A percentile compares a stretch with the other conserved stretches of the same genome.
These are phyloP conservation scores for Recurvirostra avosetta DNA, from an alignment of 2,113 vertebrate genomes.

Conservation along the genomic window DNA sequence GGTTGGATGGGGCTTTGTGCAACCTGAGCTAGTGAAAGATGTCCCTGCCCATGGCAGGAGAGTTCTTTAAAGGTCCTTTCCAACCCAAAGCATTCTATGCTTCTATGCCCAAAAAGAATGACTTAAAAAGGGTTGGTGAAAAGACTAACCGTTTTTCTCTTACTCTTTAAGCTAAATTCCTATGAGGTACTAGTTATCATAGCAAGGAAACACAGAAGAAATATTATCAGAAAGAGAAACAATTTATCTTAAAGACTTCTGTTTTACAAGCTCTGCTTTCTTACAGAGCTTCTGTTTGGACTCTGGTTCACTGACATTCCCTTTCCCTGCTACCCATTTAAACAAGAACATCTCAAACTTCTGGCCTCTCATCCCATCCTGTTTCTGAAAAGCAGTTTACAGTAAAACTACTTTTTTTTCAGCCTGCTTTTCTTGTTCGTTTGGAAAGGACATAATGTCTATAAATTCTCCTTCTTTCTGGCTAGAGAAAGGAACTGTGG, in stretches of 20 bases:
- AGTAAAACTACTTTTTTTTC: background rate
- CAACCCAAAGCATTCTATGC: background rate
- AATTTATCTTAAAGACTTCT: background rate
- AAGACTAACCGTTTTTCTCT: background rate
- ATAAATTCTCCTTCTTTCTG: background rate
- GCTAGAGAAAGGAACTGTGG: background rate
- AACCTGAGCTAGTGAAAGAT: background rate
- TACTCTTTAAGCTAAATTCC: no score
- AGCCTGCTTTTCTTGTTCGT: background rate
- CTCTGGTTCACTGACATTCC: background rate
- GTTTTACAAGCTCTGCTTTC: background rate
- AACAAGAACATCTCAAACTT: background rate
- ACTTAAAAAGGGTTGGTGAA: background rate
- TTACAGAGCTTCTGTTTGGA: background rate
- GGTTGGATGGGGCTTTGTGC: background rate
- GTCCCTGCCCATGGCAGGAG: background rate
- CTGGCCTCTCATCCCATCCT: background rate
- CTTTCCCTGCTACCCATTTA: background rate
- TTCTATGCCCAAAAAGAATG: background rate
- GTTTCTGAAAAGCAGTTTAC: background rate
- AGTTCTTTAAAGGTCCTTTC: background rate
- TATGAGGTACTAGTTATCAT: background rate
- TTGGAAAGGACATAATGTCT: background rate
- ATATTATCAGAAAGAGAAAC: background rate
- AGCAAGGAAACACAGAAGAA: background rate